Base-by-base conservation (phyloP, 2,113 vertebrate genomes). In the Odocoileus virginianus region DNA sequence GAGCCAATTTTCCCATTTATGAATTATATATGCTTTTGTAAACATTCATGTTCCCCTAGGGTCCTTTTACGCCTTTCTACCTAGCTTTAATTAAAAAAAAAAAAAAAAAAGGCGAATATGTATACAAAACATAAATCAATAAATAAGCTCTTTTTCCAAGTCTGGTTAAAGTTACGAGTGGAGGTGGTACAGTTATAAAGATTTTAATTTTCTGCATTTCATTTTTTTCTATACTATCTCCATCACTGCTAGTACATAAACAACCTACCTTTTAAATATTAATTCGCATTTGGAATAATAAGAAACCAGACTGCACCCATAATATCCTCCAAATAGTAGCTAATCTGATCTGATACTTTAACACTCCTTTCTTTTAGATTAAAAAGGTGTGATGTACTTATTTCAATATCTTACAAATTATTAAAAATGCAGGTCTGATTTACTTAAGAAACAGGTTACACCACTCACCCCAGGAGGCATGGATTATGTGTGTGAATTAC, bases 241-340 rank as follows among this genome's bases (percentile, higher is more conserved):
- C 30, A 88, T 78, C 40, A 93, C 21, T 94, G 61, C 19, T 54
- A 81, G 81, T 76, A 21, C 40, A 87, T 83, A 87, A 85, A 58
- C 33, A 79, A 50, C 2, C n/a, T 74, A 81, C 52, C 23, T 93
- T 97, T 91, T 85, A 93, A 87, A 54, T 88, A 93, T 33, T 13
- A 89, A n/a, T 97, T 57, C 93, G 71, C n/a, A 97, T 52, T 84
- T 88, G 76, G 4, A 97, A 33, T 21, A 67, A 1, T 91, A 89
- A 94, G 57, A 88, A 92, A 87, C 88, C 2, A 91, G 28, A 50
- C 0, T 61, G 16, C 17, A 86, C 94, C 33, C 11, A 2, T 61
- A 97, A 82, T 87, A 47, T 57, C 61, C 61, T 85, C 36, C 61
- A 89, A 89, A 97, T 2, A 85, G 19, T 13, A 78, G 33, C 52